Percentiles rank a stretch among this genome's conserved stretches.
Conservation (phyloP, 2,797 vertebrate genomes). For the Pampus argenteus region DNA sequence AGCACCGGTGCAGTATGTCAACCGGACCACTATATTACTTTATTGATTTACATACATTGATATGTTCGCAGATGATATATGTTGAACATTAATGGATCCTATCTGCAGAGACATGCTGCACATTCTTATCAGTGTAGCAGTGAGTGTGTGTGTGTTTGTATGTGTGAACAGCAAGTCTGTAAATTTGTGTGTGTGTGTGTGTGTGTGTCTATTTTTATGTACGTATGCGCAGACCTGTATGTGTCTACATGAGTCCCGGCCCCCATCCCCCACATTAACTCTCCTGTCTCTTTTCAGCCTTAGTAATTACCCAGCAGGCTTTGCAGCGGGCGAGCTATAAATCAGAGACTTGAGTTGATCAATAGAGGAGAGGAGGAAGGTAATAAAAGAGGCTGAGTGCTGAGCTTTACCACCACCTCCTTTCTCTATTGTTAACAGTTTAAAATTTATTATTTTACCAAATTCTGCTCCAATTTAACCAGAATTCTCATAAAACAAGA, state of each 20-base stretch:
- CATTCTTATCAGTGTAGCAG: slow-evolving; percentile 19
- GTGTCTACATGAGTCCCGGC: slow-evolving; percentile 30
- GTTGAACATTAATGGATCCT: slow-evolving; percentile 55
- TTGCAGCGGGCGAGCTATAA: slow-evolving; percentile 81
- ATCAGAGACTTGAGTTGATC: slow-evolving; percentile 85
- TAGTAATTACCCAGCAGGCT: slow-evolving; percentile 87
- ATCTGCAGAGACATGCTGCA: slow-evolving; percentile 35
- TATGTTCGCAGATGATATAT: slow-evolving; percentile 62
- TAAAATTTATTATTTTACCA: slow-evolving; percentile 33
- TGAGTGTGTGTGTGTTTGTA: slow-evolving; percentile 25
- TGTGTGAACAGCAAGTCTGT: slow-evolving; percentile 47
- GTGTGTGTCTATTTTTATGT: slow-evolving; percentile 49
- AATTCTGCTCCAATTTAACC: slow-evolving; percentile 34
- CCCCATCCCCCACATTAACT: slow-evolving; percentile 74
- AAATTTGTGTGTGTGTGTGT: slow-evolving; percentile 22
- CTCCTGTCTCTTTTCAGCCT: slow-evolving; percentile 75
- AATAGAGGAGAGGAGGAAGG: slow-evolving; percentile 80
- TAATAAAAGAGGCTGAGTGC: slow-evolving; percentile 73
- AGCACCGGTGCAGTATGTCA: slow-evolving; percentile 36
- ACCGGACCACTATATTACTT: slow-evolving; percentile 53
- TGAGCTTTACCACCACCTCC: slow-evolving; percentile 62
- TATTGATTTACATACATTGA: slow-evolving; percentile 73
- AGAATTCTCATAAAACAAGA: slow-evolving; percentile 38
- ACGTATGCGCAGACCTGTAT: slow-evolving; percentile 24
- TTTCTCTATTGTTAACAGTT: slow-evolving; percentile 54